These are phyloP conservation scores for Platycnemis pennipes DNA, from an alignment of 2,888 invertebrate genomes.

Conservation along the genomic window DNA sequence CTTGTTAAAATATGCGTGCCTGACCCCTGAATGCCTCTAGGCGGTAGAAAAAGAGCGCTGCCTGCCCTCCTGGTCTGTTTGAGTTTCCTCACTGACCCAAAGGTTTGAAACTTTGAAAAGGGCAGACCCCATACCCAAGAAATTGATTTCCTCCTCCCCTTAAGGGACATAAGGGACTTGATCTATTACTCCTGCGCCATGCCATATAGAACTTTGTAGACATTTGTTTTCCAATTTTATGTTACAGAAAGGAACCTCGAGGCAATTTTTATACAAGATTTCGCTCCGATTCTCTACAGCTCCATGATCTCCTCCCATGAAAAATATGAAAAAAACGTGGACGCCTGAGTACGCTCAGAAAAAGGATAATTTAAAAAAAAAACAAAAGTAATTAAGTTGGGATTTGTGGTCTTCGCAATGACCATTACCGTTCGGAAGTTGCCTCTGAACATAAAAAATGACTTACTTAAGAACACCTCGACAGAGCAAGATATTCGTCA, in stretches of 20 bases:
- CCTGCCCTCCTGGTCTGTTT: neutral
- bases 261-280: no score
- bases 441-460: no score
- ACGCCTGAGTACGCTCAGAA: no score
- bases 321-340: no score
- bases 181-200: neutral
- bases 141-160: neutral
- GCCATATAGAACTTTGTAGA: neutral
- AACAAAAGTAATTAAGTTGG: no score
- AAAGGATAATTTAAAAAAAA: no score
- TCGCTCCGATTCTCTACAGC: no score
- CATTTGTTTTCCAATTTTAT: neutral
- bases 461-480: no score
- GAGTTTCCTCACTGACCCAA: slow-evolving; percentile 32
- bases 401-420: no score
- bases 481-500: no score
- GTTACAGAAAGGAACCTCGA: neutral
- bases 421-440: no score
- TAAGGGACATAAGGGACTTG: neutral
- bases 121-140: neutral
- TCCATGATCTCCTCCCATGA: no score
- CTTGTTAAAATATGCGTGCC: slow-evolving; percentile 46
- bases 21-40: neutral
- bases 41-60: slow-evolving; percentile 1
- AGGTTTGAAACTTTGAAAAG: slow-evolving; percentile 53